These are phyloP conservation scores for Bembecia ichneumoniformis DNA, from an alignment of 2,888 invertebrate genomes.

Conservation along the genomic window DNA sequence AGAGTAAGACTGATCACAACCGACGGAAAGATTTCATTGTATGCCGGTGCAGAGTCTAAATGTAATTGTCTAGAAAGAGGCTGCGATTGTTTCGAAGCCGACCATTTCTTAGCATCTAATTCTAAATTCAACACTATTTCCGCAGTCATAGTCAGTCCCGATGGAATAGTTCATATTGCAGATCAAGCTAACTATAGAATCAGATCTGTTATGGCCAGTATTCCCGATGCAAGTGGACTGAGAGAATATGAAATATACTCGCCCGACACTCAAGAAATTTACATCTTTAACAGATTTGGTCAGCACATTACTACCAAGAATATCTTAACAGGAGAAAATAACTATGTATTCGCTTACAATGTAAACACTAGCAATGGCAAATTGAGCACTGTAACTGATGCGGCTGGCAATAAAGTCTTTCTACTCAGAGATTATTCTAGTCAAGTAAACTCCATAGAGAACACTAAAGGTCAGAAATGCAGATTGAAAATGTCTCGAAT, in stretches of 20 bases:
- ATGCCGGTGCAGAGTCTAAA: constrained; percentile 94
- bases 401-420: constrained; percentile 92
- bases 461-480: constrained; percentile 93
- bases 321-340: constrained; percentile 94
- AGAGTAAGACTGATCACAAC: constrained; percentile 91
- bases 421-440: constrained; percentile 86
- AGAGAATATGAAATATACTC: constrained; percentile 95
- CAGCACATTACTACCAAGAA: constrained; percentile 95
- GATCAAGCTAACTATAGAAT: constrained; percentile 94
- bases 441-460: constrained; percentile 94
- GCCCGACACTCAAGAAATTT: constrained; percentile 95
- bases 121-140: constrained; percentile 96
- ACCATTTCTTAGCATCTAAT: constrained; percentile 91
- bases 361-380: constrained; percentile 97
- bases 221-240: constrained; percentile 86
- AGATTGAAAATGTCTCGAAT: constrained; percentile 92
- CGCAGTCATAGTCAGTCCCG: constrained; percentile 92
- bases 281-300: constrained; percentile 93
- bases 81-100: constrained; percentile 94
- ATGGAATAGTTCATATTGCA: constrained; percentile 94
- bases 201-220: constrained; percentile 89
- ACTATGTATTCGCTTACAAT: constrained; percentile 95
- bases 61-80: constrained; percentile 93
- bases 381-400: constrained; percentile 92
- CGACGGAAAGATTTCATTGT: constrained; percentile 93